These are phyloP conservation scores for Adoxophyes honmai DNA, from an alignment of 1,140 invertebrate genomes.

Conservation along the genomic window DNA sequence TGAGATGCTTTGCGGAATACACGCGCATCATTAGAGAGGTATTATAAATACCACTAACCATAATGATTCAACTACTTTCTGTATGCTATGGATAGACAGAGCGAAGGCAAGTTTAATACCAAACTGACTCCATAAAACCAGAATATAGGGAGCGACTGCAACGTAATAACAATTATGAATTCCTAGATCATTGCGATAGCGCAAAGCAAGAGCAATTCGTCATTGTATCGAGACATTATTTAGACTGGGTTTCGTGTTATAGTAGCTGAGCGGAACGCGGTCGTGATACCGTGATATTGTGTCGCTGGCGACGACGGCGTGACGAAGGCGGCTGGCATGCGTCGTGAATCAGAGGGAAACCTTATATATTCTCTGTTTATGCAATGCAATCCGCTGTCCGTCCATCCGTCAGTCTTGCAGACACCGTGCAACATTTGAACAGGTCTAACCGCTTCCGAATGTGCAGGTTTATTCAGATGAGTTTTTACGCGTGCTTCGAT, in stretches of 20 bases:
- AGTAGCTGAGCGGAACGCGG: constrained; percentile 26
- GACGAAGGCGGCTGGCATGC: constrained; percentile 69
- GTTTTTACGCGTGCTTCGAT: constrained; percentile 19
- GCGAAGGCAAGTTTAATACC: too few species aligned
- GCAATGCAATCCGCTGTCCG: constrained; percentile 57
- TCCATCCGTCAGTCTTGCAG: constrained; percentile 52
- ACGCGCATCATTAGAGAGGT: background rate
- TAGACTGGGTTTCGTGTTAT: constrained; percentile 36
- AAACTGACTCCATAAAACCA: too few species aligned
- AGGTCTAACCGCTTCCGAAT: constrained; percentile 20
- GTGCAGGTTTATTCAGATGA: constrained; percentile 18
- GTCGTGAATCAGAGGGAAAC: constrained; percentile 71
- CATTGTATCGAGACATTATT: constrained; percentile 34
- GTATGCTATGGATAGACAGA: too few species aligned
- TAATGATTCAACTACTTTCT: constrained; percentile 11
- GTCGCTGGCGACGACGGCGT: constrained; percentile 58
- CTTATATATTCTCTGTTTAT: constrained; percentile 71
- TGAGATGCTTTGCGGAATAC: constrained; percentile 10
- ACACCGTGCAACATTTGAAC: constrained; percentile 35
- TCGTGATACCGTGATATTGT: constrained; percentile 55
- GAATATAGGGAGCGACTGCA: constrained; percentile 25
- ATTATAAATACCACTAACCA: constrained; percentile 9
- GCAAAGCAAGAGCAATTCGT: constrained; percentile 26
- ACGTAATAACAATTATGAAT: constrained; percentile 39
- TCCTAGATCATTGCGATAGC: constrained; percentile 23